Base-by-base conservation (phyloP, 2,888 invertebrate species). In the Machimus atricapillus region DNA sequence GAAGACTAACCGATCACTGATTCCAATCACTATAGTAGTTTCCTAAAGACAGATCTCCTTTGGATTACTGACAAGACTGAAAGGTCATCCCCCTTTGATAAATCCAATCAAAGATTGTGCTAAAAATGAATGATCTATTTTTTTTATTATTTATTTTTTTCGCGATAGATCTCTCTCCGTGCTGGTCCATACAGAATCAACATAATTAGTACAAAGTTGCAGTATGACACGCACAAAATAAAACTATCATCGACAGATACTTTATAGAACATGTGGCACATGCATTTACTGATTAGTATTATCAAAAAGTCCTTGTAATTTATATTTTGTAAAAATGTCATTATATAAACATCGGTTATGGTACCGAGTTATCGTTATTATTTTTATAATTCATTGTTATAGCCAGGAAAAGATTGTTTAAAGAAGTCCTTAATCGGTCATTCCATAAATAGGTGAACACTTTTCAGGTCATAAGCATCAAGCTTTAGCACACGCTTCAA, bases 81-180 rank as follows among this genome's bases (percentile, higher is more conserved):
- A 66, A 82, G 82, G 82, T 82, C 52, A 82, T 66, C 82, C 37
- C 81, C 31, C 27, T 52, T 56, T 56, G 58, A 82, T 82, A 82
- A 82, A 56, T 58, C 82, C 12, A 27, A 34, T 34, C n/a, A 82
- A 40, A 66, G 58, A 37, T 79, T 66, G 66, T 27, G 66, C 27
- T 66, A 27, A 66, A 16, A 52, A 52, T n/a, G n/a, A 52, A 66
- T 66, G 66, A 23, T 66, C 16, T 46, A 46, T 46, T 43, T 43
- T n/a, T 14, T 43, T 46, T 46, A 4, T 46, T 46, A 46, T 66
- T 66, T 23, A 2, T 27, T 66, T 66, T 66, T 27, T 40, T 40
- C 12, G 66, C 66, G 19, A 66, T 66, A 9, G 66, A 27, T 66
- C 23, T 27, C 27, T 27, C 23, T 19, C 66, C 5, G 12, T 66